Evolutionary conservation across 2,888 invertebrate species (phyloP), one percentile per base, ranked within the genome.

Genomic region (Mechanitis mazaeus): DNA sequence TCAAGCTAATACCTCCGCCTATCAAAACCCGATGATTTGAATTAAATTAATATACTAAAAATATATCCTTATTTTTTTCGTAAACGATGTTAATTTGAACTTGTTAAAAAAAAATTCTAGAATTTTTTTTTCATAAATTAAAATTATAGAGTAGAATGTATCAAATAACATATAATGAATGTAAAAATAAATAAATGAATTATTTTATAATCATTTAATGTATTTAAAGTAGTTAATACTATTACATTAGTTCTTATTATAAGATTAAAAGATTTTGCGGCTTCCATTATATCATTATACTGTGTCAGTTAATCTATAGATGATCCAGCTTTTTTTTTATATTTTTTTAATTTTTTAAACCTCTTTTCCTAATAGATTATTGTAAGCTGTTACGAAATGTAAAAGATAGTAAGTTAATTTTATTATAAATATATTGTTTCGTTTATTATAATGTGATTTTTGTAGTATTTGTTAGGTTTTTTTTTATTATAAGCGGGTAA

Each of bases 1-100:
- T 74, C 71, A 70, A 72, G 75, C 77, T 76, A 78, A 80, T 82
- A 69, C 71, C 68, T 67, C 66, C 69, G 70, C 73, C 70, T 65
- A 65, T 72, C 71, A 70, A 69, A 72, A 74, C 71, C 68, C 62
- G 64, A 63, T 69, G 56, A 53, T 63, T 56, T 58, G 33, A 33
- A 46, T 58, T 46, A 47, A 50, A 53, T 50, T 56, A 46, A 42
- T 42, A 9, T 50, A 2, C 0, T 2, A 9, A 42, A 42, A 42
- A 7, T 42, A 42, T 42, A 9, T 42, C 9, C 2, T 35, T 7
- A 9, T 42, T 42, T 9, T 9, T 42, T 7, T 5, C 3, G 28
- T 50, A 50, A 50, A 50, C 50, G 50, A 42, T 42, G 9, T 11
- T 42, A 42, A 42, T 3, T 42, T 42, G 42, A 42, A 42, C 9